Evolutionary conservation across 2,113 vertebrate genomes (phyloP).

Genomic region (Apodemus speciosus): DNA sequence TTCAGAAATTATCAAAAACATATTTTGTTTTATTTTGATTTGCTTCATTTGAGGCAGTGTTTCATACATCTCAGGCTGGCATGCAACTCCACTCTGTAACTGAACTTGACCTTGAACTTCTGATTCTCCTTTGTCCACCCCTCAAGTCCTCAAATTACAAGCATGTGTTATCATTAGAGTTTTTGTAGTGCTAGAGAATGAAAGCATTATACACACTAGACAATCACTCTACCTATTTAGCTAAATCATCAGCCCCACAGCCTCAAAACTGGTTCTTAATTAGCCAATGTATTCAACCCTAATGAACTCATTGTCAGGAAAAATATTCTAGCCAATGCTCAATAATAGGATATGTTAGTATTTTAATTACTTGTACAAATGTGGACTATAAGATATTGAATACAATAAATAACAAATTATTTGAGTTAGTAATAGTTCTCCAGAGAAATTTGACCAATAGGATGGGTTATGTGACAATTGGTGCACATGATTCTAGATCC

Average conservation of each 20-base stretch:
- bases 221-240: neutral
- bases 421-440: neutral
- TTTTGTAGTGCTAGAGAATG: no score
- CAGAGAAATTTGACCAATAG: neutral
- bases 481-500: neutral
- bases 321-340: neutral
- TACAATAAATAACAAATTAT: neutral
- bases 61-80: neutral
- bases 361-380: slow-evolving; percentile 36
- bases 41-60: neutral
- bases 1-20: neutral
- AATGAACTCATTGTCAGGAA: neutral
- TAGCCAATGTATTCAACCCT: neutral
- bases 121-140: neutral
- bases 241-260: neutral
- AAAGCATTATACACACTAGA: neutral
- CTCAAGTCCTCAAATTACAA: neutral
- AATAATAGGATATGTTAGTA: neutral
- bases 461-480: neutral
- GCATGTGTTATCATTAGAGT: no score
- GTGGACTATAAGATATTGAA: neutral
- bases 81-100: neutral
- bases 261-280: neutral
- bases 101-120: neutral
- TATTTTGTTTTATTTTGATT: neutral